Conservation (phyloP, 35 echinoderm and acorn worm species). For the Apostichopus parvimensis region DNA sequence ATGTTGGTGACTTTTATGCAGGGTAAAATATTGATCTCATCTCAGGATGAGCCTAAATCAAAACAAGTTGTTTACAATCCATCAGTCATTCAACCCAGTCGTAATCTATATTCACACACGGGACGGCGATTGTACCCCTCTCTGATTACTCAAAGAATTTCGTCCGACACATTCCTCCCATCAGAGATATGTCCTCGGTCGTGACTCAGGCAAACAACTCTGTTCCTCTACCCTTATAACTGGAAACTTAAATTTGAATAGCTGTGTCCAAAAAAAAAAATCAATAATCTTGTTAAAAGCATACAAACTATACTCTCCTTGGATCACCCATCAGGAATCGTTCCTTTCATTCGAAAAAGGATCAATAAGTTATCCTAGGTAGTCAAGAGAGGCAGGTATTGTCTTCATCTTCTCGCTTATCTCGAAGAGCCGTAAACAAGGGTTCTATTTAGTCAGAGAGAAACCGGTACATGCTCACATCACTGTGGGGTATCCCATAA, state of each 20-base stretch:
- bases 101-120: background rate
- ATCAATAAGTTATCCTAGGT: slow-evolving; percentile 41
- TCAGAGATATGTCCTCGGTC: background rate
- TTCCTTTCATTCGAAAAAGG: slow-evolving; percentile 6
- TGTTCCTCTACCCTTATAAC: background rate
- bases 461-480: too few relatives aligned
- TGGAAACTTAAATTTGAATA: slow-evolving; percentile 27
- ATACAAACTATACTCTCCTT: background rate
- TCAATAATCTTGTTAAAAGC: slow-evolving; percentile 47
- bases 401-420: background rate
- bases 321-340: background rate
- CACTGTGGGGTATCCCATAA: too few relatives aligned
- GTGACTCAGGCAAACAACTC: slow-evolving; percentile 19
- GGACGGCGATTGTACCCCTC: background rate
- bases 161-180: background rate
- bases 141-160: background rate
- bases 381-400: background rate
- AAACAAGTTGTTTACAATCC: background rate
- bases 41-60: background rate
- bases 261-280: background rate
- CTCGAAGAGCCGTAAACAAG: background rate
- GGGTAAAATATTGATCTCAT: background rate
- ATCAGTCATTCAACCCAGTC: background rate
- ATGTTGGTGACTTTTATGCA: too few relatives aligned
- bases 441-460: background rate